Base-by-base conservation (phyloP, 2,797 vertebrate genomes). In the Circus cinereus region DNA sequence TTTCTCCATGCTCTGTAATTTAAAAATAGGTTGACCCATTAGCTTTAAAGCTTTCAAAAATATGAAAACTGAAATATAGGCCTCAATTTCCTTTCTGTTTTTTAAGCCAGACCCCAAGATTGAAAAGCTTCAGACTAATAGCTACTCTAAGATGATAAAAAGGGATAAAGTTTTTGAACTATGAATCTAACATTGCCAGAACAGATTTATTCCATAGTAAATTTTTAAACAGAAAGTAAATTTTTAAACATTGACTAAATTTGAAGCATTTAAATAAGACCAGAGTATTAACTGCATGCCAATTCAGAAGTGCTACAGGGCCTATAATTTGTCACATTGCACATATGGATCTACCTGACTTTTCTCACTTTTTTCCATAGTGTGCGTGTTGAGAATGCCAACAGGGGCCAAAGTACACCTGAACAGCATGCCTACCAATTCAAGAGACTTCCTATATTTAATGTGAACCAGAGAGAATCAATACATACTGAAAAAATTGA, bases 141-240 rank as follows among this genome's bases (percentile, higher is more conserved):
- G 78, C 57, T 94, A 74, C 43, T 67, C 83, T 51, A 83, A 67
- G 38, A 75, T 68, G 76, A 63, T 83, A 75, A 77, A 91, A 83
- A 23, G 38, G 43, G 68, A 77, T 29, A 68, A 83, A 91, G 53
- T 88, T 92, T 96, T 91, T 85, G 60, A 96, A 91, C 81, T 88
- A 36, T 59, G 81, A 92, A 69, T 89, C 87, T 63, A 91, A 80
- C 62, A 30, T n/a, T 84, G 65, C 69, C 73, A 75, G 92, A 89
- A 88, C 47, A 89, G 75, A 92, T 80, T 83, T 78, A 95, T 96
- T 92, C 73, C 64, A 64, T 47, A 73, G 75, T 83, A 83, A 74
- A 85, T 87, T 94, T 95, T 95, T 95, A 93, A 94, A 83, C 38
- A 88, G 60, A 92, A 93, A 87, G 74, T 89, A 90, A 76, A 85